Evolutionary conservation across 2,113 vertebrate genomes (phyloP), one percentile per base, ranked within the genome.

Genomic region (Phycodurus eques): DNA sequence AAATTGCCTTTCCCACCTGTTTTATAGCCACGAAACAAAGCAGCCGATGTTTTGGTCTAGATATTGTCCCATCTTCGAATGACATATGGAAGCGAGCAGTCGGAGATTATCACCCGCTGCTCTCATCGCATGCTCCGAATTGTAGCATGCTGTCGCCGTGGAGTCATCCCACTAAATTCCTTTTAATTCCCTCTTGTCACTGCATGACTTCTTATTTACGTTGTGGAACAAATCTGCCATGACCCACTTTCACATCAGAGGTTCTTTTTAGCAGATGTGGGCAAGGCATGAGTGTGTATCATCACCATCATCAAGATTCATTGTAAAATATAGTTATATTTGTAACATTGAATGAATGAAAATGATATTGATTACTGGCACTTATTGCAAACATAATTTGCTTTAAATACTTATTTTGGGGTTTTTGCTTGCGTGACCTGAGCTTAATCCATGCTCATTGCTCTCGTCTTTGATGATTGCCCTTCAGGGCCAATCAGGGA

Each of bases 191-290:
- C 63, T 64, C 60, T 75, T 69, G 67, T 67, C 33, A 27, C 27
- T 44, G 74, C 60, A 80, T 81, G 51, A 67, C 59, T 76, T 75
- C 64, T 74, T 60, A 72, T 81, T 82, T 72, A 67, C 74, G 67
- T 64, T 79, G 74, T 68, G 35, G 19, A 81, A 78, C 63, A 78
- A 72, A 84, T 86, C 68, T 80, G 57, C 70, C 69, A 69, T 87
- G 84, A 80, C 84, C 84, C 73, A 82, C 57, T 86, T 85, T 73
- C 62, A 51, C 44, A 15, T 67, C 77, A 60, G 62, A 73, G 49
- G 42, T 79, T 70, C 68, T 72, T 56, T 46, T 14, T 4, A 13
- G 47, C 56, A 72, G 43, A 68, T 67, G 43, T 35, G 22, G 68
- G 33, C n/a, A 54, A 72, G 54, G 33, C 49, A 68, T 54, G 63